These are phyloP conservation scores for Clistopyga incitator DNA, from an alignment of 2,888 invertebrate genomes.

Conservation along the genomic window DNA sequence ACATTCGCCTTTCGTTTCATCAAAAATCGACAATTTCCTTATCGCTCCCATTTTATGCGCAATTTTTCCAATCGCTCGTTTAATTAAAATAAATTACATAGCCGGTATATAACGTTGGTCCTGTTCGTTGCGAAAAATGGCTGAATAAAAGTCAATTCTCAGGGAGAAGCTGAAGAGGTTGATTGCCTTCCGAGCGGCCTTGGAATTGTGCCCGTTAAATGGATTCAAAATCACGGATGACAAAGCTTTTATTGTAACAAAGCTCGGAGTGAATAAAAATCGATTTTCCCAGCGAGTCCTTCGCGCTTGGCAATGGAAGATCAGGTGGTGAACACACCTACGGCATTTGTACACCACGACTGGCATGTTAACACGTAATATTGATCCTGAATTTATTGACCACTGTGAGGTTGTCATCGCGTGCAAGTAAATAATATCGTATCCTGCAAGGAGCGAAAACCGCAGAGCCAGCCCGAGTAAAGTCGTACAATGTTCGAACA, in stretches of 20 bases:
- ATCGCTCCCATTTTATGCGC: no score
- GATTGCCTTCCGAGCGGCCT: no score
- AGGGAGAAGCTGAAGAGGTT: no score
- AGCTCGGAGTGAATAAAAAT: background rate
- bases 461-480: conserved; percentile 7
- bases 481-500: conserved; percentile 34
- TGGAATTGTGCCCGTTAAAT: background rate
- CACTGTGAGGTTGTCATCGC: conserved; percentile 52
- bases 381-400: conserved; percentile 63
- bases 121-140: no score
- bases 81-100: no score
- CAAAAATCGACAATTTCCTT: no score
- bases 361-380: conserved; percentile 47
- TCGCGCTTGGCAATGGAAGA: background rate
- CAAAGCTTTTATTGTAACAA: background rate
- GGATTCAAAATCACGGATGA: background rate
- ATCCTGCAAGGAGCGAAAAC: conserved; percentile 50
- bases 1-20: no score
- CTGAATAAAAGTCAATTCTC: no score
- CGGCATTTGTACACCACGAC: conserved; percentile 6
- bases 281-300: conserved; percentile 11
- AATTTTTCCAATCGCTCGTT: no score
- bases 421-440: conserved; percentile 64
- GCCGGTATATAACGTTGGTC: no score
- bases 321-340: conserved; percentile 18